These are phyloP conservation scores for Drosophila pectinifera DNA, from an alignment of 1,140 invertebrate genomes.

Conservation along the genomic window DNA sequence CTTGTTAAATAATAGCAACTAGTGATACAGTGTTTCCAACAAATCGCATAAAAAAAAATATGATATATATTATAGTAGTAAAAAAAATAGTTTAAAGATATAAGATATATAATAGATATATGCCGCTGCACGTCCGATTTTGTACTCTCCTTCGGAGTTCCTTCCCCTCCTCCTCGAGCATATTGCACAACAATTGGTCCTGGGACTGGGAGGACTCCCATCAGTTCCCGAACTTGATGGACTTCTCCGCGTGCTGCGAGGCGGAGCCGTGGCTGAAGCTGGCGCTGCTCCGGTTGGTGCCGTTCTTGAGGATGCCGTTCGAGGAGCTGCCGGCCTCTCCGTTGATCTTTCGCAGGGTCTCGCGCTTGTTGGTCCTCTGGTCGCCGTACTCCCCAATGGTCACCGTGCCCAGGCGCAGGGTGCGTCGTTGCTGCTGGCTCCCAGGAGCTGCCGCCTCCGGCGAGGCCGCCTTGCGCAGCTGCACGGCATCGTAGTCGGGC, in stretches of 20 bases:
- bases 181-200: constrained; percentile 64
- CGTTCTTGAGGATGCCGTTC: constrained; percentile 81
- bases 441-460: constrained; percentile 54
- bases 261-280: constrained; percentile 48
- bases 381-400: constrained; percentile 89
- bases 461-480: constrained; percentile 50
- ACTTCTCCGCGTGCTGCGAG: constrained; percentile 61
- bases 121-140: constrained; percentile 35
- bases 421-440: constrained; percentile 61
- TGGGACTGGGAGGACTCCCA: not conserved
- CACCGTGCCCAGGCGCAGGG: constrained; percentile 86
- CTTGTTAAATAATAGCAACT: constrained; percentile 60
- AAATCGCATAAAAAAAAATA: constrained; percentile 58
- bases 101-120: constrained; percentile 8
- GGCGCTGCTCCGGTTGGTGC: constrained; percentile 61
- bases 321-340: constrained; percentile 23
- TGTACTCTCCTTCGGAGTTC: constrained; percentile 34
- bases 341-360: constrained; percentile 82
- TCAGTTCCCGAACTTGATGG: constrained; percentile 81
- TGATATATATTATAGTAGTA: constrained; percentile 22
- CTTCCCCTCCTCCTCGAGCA: constrained; percentile 8
- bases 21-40: constrained; percentile 42
- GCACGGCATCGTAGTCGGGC: constrained; percentile 87
- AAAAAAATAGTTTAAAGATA: constrained; percentile 41
- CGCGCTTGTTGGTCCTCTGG: constrained; percentile 76